These are phyloP conservation scores for Linyphia triangularis DNA, from an alignment of 2,888 invertebrate genomes.

Conservation along the genomic window DNA sequence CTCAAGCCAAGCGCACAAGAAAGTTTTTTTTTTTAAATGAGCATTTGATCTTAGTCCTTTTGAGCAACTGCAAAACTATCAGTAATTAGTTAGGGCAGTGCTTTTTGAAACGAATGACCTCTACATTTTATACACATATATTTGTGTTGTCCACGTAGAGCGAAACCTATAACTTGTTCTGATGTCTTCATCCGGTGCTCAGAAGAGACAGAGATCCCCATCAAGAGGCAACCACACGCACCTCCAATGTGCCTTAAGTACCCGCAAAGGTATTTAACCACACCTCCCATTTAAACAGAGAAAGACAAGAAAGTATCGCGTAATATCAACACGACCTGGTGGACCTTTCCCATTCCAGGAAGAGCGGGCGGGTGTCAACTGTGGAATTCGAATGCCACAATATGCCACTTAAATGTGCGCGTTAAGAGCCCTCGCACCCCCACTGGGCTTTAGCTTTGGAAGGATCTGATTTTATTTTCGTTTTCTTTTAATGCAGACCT, in stretches of 20 bases:
- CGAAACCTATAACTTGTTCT: no score
- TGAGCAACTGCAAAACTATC: no score
- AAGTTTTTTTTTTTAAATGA: no score
- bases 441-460: conserved; percentile 57
- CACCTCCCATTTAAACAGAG: conserved; percentile 42
- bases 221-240: not conserved
- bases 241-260: no score
- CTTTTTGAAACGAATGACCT: no score
- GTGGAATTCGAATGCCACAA: conserved; percentile 56
- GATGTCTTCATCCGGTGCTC: not conserved
- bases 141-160: no score
- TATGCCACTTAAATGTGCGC: conserved; percentile 56
- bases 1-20: no score
- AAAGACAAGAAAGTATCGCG: conserved; percentile 5
- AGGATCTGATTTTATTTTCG: conserved; percentile 14
- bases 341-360: conserved; percentile 20
- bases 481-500: conserved; percentile 21
- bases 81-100: no score
- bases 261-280: not conserved
- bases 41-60: no score
- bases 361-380: conserved; percentile 23
- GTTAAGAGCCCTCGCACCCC: conserved; percentile 20
- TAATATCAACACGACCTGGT: conserved; percentile 55
- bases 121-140: no score
- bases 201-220: not conserved